phyloP scores from a whole-genome alignment of 2,797 vertebrate species.

The Silurus lanzhouensis region DNA sequence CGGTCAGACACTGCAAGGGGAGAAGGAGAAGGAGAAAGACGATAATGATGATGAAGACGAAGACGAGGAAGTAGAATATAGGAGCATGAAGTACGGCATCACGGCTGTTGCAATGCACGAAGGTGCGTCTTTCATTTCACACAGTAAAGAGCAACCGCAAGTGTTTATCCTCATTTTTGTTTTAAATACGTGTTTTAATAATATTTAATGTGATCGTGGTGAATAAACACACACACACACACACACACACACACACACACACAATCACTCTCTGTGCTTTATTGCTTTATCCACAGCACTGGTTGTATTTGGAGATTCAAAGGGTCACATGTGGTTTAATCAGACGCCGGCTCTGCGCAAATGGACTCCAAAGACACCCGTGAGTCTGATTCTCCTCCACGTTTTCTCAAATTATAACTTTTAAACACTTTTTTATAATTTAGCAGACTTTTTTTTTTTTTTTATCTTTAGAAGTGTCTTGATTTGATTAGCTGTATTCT shows the following conservation, averaged over 20 bases:
- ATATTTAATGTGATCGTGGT: background rate
- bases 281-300: constrained; percentile 61
- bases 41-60: background rate
- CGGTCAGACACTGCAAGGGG: background rate
- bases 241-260: background rate
- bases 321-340: constrained; percentile 76
- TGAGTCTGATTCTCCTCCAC: constrained; percentile 56
- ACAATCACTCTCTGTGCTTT: background rate
- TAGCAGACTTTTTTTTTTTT: background rate
- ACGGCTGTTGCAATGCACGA: constrained; percentile 63
- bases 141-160: background rate
- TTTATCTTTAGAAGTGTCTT: background rate
- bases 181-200: background rate
- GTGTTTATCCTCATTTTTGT: background rate
- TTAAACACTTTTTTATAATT: background rate
- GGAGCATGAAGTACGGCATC: constrained; percentile 18
- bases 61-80: background rate
- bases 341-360: constrained; percentile 34
- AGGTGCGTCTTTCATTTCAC: constrained; percentile 54
- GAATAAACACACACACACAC: background rate
- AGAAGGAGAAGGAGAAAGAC: background rate
- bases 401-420: background rate
- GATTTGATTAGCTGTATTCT: background rate
- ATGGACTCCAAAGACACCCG: constrained; percentile 66
- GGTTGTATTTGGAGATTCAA: constrained; percentile 71